Conservation (phyloP, 1,140 invertebrate genomes). For the Popillia japonica region DNA sequence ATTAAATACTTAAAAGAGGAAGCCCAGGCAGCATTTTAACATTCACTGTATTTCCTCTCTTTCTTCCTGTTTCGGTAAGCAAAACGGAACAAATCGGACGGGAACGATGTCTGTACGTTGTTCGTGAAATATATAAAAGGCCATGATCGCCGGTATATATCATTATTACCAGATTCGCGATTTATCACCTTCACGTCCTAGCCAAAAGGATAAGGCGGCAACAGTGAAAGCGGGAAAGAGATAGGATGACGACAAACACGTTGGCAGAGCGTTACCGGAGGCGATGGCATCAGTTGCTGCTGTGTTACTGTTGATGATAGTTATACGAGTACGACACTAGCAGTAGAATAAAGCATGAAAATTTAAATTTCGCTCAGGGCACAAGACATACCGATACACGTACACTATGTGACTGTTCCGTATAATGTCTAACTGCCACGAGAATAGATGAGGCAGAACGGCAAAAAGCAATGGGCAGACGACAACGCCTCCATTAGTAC, state of each 20-base stretch:
- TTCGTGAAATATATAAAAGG: constrained; percentile 7
- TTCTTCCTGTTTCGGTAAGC: background rate
- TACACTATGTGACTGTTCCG: background rate
- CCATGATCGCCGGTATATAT: constrained; percentile 4
- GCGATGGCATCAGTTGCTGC: no score
- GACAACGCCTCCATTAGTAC: background rate
- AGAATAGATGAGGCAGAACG: background rate
- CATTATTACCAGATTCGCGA: background rate
- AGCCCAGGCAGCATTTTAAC: no score
- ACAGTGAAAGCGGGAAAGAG: no score
- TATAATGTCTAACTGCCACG: background rate
- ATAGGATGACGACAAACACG: no score
- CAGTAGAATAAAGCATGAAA: background rate
- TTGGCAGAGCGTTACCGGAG: no score
- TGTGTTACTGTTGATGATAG: background rate
- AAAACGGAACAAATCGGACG: constrained; percentile 1
- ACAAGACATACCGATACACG: background rate
- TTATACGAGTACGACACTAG: background rate
- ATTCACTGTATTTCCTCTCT: background rate
- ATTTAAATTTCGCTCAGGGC: background rate
- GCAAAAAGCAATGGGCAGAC: background rate
- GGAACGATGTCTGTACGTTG: background rate
- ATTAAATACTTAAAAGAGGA: no score
- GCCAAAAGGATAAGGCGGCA: background rate
- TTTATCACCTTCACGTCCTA: constrained; percentile 10